Conservation (phyloP, 2,797 vertebrate genomes). For the Sphenopsis melanotis region DNA sequence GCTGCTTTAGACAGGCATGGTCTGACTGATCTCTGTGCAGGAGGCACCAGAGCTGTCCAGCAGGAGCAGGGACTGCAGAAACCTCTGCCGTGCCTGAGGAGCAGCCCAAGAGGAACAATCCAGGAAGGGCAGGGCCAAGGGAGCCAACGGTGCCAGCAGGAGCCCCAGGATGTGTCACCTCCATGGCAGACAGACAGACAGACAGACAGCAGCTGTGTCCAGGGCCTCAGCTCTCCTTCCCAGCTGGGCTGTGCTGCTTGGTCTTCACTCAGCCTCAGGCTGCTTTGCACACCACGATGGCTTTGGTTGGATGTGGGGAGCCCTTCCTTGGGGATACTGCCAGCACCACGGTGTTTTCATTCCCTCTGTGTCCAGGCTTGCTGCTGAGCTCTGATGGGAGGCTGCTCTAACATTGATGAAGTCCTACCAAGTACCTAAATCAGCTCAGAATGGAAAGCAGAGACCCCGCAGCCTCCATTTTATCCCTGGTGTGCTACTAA, state of each 20-base stretch:
- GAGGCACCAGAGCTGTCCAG: background rate
- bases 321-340: background rate
- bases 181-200: accelerated
- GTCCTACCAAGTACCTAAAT: background rate
- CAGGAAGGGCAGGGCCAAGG: background rate
- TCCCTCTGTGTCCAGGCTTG: accelerated
- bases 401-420: background rate
- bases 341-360: background rate
- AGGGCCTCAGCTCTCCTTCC: background rate
- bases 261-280: background rate
- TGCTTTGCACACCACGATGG: accelerated
- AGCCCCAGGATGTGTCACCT: background rate
- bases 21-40: background rate
- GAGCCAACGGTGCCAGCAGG: background rate
- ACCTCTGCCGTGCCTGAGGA: background rate
- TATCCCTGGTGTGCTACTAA: background rate
- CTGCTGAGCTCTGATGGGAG: background rate
- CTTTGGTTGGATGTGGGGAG: background rate
- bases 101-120: background rate
- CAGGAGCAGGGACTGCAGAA: background rate
- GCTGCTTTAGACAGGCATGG: accelerated
- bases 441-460: background rate
- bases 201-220: background rate
- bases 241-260: background rate
- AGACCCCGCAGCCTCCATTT: background rate